phyloP scores from a whole-genome alignment of 2,113 vertebrate genomes.

The Etheostoma cragini region DNA sequence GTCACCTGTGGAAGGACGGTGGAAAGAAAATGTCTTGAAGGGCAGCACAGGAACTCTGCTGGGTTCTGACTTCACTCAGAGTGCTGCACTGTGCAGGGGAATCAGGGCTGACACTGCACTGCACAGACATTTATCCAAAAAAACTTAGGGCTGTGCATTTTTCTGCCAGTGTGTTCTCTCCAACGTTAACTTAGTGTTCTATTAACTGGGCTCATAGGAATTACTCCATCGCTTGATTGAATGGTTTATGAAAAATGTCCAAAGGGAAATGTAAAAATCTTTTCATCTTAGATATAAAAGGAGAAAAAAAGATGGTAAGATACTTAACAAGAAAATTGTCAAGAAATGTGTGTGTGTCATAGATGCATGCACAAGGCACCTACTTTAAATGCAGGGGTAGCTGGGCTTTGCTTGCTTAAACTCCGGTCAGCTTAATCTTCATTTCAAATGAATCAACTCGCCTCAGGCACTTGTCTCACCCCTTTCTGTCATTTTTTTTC shows the following conservation, averaged over 20 bases:
- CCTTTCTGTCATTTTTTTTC: conserved; percentile 66
- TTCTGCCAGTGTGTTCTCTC: conserved; percentile 1
- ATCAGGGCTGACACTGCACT: conserved; percentile 8
- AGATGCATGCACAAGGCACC: background rate
- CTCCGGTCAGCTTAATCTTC: conserved; percentile 64
- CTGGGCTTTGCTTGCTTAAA: conserved; percentile 56
- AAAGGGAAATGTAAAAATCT: conserved; percentile 33
- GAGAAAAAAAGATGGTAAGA: conserved; percentile 24
- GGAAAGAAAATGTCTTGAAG: conserved; percentile 53
- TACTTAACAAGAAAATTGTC: conserved; percentile 39
- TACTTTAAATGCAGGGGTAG: conserved; percentile 43
- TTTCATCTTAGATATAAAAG: conserved; percentile 48
- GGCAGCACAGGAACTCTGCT: conserved; percentile 43
- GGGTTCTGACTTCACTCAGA: conserved; percentile 17
- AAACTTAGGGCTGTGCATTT: background rate
- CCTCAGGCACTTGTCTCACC: conserved; percentile 57
- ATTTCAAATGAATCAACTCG: conserved; percentile 65
- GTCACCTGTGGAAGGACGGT: conserved; percentile 68
- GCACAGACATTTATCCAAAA: conserved; percentile 1
- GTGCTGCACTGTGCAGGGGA: background rate
- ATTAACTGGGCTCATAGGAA: conserved; percentile 36
- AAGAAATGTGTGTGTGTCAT: background rate
- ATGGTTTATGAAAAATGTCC: conserved; percentile 40
- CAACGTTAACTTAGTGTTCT: conserved; percentile 10
- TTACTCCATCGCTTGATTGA: conserved; percentile 33